A percentile compares a stretch with the other conserved stretches of the same genome.
phyloP scores from a whole-genome alignment of 1,140 invertebrate genomes.

The Colletes latitarsis region DNA sequence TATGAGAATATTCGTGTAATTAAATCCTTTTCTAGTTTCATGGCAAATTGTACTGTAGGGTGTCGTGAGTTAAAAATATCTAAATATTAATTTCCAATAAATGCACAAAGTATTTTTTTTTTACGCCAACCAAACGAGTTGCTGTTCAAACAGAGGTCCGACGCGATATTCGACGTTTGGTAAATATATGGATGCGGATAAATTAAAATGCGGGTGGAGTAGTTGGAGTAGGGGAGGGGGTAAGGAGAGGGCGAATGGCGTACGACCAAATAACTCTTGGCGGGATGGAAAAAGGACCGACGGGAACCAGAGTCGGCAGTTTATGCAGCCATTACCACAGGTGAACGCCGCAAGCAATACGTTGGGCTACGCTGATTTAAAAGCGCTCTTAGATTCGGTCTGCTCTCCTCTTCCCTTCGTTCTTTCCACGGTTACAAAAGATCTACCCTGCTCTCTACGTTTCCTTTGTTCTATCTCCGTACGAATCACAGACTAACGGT shows the following conservation, averaged over 20 bases:
- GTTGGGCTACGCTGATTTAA: constrained; percentile 64
- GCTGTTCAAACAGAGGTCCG: background rate
- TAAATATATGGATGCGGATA: constrained; percentile 24
- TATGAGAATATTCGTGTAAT: too few relatives aligned
- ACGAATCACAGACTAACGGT: background rate
- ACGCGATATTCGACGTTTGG: constrained; percentile 13
- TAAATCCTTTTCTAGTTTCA: too few relatives aligned
- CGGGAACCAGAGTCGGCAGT: constrained; percentile 58
- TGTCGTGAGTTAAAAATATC: too few relatives aligned
- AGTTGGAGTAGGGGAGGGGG: constrained; percentile 3
- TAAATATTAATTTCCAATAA: too few relatives aligned
- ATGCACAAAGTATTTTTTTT: too few relatives aligned
- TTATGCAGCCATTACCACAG: constrained; percentile 67
- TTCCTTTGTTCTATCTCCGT: constrained; percentile 15
- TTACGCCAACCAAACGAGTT: too few relatives aligned
- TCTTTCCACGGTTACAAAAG: constrained; percentile 25
- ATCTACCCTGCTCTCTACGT: constrained; percentile 6
- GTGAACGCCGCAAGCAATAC: constrained; percentile 66
- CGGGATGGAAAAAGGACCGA: constrained; percentile 56
- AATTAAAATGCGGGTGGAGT: constrained; percentile 29
- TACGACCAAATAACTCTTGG: constrained; percentile 51
- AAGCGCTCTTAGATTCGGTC: constrained; percentile 62
- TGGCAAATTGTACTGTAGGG: too few relatives aligned
- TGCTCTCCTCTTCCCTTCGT: constrained; percentile 28
- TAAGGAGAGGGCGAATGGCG: constrained; percentile 39